A percentile compares a stretch with the other conserved stretches of the same genome.
phyloP scores from a whole-genome alignment of 2,888 invertebrate genomes.

The Germaria angustata region DNA sequence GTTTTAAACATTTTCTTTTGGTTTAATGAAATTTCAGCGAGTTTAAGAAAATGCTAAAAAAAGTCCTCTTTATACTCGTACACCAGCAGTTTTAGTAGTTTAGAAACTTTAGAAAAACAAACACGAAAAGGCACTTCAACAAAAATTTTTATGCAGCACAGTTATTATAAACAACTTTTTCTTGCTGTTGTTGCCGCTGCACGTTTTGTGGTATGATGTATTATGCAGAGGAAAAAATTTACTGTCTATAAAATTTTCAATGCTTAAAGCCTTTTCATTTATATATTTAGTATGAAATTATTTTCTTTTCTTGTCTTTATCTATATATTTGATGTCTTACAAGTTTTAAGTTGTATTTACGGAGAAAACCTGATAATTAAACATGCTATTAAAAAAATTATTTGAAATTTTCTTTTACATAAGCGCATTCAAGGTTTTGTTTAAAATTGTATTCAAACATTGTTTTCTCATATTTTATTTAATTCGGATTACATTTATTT shows the following conservation, averaged over 20 bases:
- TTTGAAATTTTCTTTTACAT: no score
- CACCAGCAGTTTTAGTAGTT: constrained; percentile 36
- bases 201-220: constrained; percentile 6
- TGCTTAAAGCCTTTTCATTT: no score
- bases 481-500: no score
- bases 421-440: no score
- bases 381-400: no score
- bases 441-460: no score
- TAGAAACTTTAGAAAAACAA: constrained; percentile 60
- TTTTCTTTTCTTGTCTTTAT: no score
- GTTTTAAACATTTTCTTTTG: neutral
- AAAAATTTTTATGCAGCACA: constrained; percentile 48
- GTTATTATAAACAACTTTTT: constrained; percentile 53
- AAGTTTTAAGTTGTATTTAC: no score
- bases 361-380: no score
- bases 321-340: no score
- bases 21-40: neutral
- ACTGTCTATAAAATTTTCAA: neutral
- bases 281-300: no score
- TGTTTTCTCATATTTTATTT: no score
- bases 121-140: constrained; percentile 64
- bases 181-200: neutral
- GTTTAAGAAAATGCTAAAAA: constrained; percentile 20
- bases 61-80: neutral
- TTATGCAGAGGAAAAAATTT: constrained; percentile 30